These are phyloP conservation scores for Teleogryllus occipitalis DNA, from an alignment of 1,140 invertebrate species.

Conservation along the genomic window DNA sequence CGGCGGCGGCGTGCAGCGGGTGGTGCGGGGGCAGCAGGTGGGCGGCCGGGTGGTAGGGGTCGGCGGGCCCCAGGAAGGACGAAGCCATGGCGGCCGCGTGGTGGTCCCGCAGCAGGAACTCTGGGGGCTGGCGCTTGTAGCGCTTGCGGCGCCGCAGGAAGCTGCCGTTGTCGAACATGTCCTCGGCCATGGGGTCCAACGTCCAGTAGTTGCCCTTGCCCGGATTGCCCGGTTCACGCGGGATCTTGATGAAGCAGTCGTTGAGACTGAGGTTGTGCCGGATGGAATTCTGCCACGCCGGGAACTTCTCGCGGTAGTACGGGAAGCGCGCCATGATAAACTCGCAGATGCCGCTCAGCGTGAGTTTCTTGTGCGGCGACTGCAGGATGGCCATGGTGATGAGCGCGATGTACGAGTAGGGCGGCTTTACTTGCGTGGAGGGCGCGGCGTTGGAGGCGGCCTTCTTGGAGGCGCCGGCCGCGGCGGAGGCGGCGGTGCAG, in stretches of 20 bases:
- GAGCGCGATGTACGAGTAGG: slow-evolving; percentile 95
- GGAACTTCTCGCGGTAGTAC: slow-evolving; percentile 92
- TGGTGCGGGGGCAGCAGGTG: slow-evolving; percentile 25
- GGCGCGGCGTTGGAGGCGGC: slow-evolving; percentile 22
- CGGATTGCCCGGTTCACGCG: slow-evolving; percentile 94
- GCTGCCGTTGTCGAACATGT: slow-evolving; percentile 99
- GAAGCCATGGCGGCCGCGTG: slow-evolving; percentile 36
- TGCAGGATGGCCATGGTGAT: slow-evolving; percentile 98
- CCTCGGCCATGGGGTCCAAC: slow-evolving; percentile 89
- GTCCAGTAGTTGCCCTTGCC: slow-evolving; percentile 99
- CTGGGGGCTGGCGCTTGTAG: slow-evolving; percentile 76
- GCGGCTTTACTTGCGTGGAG: slow-evolving; percentile 67
- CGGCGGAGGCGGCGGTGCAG: neutral
- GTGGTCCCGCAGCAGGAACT: slow-evolving; percentile 39
- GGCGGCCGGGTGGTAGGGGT: slow-evolving; percentile 32
- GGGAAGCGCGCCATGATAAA: slow-evolving; percentile 98
- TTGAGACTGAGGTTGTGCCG: slow-evolving; percentile 95
- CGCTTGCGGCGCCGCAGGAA: slow-evolving; percentile 90
- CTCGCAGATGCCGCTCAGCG: slow-evolving; percentile 95
- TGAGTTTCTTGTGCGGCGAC: slow-evolving; percentile 93
- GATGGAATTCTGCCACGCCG: slow-evolving; percentile 94
- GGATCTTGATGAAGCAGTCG: slow-evolving; percentile 99
- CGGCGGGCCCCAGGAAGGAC: slow-evolving; percentile 37
- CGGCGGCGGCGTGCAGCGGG: slow-evolving; percentile 32
- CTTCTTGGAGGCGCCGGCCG: slow-evolving; percentile 24